Evolutionary conservation across 2,797 vertebrate species (phyloP).

Genomic region (Aplochiton taeniatus): DNA sequence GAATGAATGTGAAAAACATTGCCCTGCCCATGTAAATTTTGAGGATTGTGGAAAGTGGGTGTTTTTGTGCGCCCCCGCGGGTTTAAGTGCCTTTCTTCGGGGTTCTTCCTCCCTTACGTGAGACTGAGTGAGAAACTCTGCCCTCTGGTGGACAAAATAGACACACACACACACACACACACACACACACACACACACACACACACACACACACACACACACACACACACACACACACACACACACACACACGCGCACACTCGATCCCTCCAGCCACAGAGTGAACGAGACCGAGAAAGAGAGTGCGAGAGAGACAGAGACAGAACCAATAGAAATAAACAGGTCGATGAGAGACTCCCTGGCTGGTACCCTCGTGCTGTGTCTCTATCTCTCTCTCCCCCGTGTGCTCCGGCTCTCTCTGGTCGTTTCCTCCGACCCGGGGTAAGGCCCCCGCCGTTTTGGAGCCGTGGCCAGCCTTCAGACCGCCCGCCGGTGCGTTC

Average conservation of each 20-base stretch:
- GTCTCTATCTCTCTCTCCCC: no score
- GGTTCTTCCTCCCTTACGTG: no score
- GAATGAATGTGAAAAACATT: no score
- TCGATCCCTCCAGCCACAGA: no score
- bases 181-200: not conserved
- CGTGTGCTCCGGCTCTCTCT: not conserved
- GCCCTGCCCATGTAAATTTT: no score
- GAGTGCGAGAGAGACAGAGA: conserved; percentile 6
- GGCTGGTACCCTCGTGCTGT: not conserved
- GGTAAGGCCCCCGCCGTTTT: not conserved
- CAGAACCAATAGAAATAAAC: not conserved
- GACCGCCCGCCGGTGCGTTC: conserved; percentile 20
- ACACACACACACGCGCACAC: not conserved
- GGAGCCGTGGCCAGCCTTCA: conserved; percentile 4
- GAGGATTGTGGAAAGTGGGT: no score
- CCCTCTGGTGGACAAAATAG: not conserved
- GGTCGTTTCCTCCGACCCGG: not conserved
- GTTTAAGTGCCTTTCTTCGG: no score
- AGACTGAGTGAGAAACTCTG: not conserved
- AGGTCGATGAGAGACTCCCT: no score
- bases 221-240: not conserved
- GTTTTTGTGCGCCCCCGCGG: no score
- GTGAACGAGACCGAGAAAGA: not conserved
- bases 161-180: not conserved
- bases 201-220: not conserved